phyloP scores from a whole-genome alignment of 2,888 invertebrate genomes.

The Meliscaeva auricollis region DNA sequence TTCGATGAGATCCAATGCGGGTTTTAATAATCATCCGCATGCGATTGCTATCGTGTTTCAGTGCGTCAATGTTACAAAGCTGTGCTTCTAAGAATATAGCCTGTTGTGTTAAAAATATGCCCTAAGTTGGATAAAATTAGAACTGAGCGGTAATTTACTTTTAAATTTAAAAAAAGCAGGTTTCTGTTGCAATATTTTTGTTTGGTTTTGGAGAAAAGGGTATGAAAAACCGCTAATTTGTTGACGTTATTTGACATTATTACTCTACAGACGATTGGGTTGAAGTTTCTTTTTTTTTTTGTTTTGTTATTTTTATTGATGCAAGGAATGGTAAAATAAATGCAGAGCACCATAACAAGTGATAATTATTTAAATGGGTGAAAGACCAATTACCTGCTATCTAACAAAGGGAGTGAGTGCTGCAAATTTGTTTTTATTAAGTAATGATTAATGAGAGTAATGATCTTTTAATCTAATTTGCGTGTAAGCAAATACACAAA shows the following conservation, averaged over 20 bases:
- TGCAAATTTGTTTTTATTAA: neutral
- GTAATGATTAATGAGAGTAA: conserved; percentile 10
- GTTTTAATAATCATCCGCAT: conserved; percentile 38
- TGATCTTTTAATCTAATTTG: conserved; percentile 32
- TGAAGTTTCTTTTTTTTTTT: conserved; percentile 1
- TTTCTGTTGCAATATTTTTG: conserved; percentile 27
- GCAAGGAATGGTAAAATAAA: conserved; percentile 15
- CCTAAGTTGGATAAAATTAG: conserved; percentile 59
- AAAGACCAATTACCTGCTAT: conserved; percentile 12
- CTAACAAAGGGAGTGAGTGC: neutral
- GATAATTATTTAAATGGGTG: neutral
- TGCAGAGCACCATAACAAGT: conserved; percentile 6
- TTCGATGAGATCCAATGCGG: conserved; percentile 39
- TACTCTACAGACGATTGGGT: conserved; percentile 7
- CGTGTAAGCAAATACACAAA: neutral
- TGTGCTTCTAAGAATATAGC: conserved; percentile 57
- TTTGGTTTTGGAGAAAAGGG: conserved; percentile 10
- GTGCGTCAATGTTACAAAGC: conserved; percentile 63
- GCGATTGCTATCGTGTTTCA: conserved; percentile 13
- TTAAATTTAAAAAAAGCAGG: conserved; percentile 44
- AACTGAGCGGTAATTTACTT: conserved; percentile 61
- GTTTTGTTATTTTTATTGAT: conserved; percentile 21
- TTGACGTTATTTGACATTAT: conserved; percentile 37
- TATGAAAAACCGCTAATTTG: conserved; percentile 55
- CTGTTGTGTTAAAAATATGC: conserved; percentile 43